Evolutionary conservation across 2,797 vertebrate species (phyloP).

Genomic region (Falco biarmicus): DNA sequence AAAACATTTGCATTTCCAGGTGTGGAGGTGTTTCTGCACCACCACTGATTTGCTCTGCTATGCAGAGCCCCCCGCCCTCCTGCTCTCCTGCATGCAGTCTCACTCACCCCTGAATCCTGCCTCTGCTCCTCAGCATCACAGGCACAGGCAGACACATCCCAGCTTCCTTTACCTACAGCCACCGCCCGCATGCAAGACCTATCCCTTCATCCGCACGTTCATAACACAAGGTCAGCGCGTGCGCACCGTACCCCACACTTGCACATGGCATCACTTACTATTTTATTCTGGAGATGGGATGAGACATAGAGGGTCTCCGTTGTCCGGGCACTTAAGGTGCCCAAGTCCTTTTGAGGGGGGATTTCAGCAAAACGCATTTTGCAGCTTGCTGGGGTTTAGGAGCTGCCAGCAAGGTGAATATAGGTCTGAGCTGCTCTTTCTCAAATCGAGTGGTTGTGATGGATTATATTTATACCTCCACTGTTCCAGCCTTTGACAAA

Average conservation of each 20-base stretch:
- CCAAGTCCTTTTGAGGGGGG: neutral
- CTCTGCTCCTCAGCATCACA: neutral
- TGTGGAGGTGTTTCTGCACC: neutral
- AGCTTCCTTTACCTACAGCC: neutral
- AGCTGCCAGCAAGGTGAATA: neutral
- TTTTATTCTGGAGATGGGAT: neutral
- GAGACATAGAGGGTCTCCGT: neutral
- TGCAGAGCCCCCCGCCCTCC: rapidly evolving
- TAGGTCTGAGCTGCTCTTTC: neutral
- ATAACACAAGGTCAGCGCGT: neutral
- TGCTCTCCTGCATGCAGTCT: neutral
- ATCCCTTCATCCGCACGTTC: rapidly evolving
- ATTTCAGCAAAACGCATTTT: neutral
- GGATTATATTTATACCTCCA: conserved; percentile 48
- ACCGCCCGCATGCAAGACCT: rapidly evolving
- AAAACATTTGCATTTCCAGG: neutral
- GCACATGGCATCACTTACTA: neutral
- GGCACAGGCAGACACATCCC: neutral
- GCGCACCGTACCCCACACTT: neutral
- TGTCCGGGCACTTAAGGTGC: neutral
- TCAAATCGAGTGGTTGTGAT: neutral
- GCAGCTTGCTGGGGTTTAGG: neutral
- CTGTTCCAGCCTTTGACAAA: conserved; percentile 23
- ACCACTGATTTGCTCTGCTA: neutral
- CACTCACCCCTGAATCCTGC: neutral